Percentiles rank a stretch among this genome's conserved stretches.
Evolutionary conservation across 2,797 vertebrate genomes (phyloP).

Genomic region (Phataginus tricuspis): DNA sequence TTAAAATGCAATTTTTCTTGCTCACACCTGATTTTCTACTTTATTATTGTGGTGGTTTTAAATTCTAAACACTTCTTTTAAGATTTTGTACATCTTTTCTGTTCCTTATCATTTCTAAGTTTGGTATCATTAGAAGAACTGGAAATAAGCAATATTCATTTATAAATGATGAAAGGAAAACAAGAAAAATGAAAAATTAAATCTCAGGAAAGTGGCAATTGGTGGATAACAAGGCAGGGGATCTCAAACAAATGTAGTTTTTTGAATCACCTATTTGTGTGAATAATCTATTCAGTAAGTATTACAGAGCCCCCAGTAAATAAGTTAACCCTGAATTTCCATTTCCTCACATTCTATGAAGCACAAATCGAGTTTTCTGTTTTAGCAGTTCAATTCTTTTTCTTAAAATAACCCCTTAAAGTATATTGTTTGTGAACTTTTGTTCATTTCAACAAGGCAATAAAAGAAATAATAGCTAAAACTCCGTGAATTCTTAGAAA

Average conservation of each 20-base stretch:
- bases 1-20: neutral
- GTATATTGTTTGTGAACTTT: neutral
- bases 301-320: neutral
- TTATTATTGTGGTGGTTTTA: neutral
- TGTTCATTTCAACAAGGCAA: neutral
- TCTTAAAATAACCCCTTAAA: neutral
- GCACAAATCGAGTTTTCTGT: constrained; percentile 13
- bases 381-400: constrained; percentile 8
- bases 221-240: neutral
- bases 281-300: neutral
- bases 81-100: neutral
- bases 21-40: neutral
- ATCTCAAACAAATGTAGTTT: neutral
- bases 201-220: neutral
- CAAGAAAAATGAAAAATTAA: constrained; percentile 25
- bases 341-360: constrained; percentile 19
- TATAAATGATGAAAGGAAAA: constrained; percentile 5
- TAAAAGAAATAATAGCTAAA: constrained; percentile 17
- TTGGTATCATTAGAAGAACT: neutral
- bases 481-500: neutral
- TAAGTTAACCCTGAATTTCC: constrained; percentile 3
- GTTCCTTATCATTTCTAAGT: neutral
- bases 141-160: neutral
- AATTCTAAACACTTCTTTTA: neutral
- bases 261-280: neutral